Base-by-base conservation (phyloP, 2,113 vertebrate genomes). In the Notechis scutatus region DNA sequence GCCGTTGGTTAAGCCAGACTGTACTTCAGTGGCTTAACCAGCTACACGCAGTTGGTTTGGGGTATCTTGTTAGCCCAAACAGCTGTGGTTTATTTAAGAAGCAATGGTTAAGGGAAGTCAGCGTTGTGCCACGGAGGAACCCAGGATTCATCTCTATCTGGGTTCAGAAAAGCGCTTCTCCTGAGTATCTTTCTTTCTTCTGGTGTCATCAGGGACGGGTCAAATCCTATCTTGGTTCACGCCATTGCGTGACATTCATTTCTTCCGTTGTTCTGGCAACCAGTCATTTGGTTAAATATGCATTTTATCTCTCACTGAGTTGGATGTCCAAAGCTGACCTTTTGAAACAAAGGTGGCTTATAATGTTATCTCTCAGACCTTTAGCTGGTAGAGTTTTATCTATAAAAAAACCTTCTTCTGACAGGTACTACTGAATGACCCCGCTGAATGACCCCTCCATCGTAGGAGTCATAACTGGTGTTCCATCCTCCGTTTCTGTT, bases 391-490 rank as follows among this genome's bases (percentile, higher is more conserved):
- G 52, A 87, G 59, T 42, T 74, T 90, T 61, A 81, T 81, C 74
- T 81, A 21, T 3, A 0, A 81, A 39, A 39, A 81, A 8, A n/a
- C 26, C 26, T 2, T 88, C 12, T 89, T 61, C 50, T 20, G 20
- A 24, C 5, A 34, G 1, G 20, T 34, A 23, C 89, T 6, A 1
- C 20, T 5, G 20, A 45, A 42, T 59, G 87, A 61, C 8, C 42
- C 3, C 50, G 2, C 50, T 12, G 11, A 12, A 52, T 52, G 50
- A 52, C 50, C 47, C 50, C 23, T 10, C 3, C 47, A 34, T 81
- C 21, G 1, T 11, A 4, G 24, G 45, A n/a, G 26, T 3, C 4
- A 1, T n/a, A 47, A 52, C 5, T 3, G 2, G 5, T 10, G 2
- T 39, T 26, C 26, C 15, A 52, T 42, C 12, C 39, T 34, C 29